phyloP scores from a whole-genome alignment of 2,888 invertebrate species.

The Sycophila texana region DNA sequence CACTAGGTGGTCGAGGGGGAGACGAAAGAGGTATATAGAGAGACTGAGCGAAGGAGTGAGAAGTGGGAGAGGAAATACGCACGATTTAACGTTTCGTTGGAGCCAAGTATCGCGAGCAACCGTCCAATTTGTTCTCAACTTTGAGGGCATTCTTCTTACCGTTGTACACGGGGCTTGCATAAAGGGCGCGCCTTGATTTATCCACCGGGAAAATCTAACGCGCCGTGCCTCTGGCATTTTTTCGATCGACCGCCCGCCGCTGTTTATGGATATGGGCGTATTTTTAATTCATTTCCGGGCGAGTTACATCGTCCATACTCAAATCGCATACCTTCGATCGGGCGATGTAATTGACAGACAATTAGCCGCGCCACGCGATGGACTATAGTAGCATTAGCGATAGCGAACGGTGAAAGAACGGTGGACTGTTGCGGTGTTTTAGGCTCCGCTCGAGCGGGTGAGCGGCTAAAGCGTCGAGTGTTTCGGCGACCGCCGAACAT shows the following conservation, averaged over 20 bases:
- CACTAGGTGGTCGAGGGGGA: too few relatives aligned
- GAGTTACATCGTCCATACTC: too few relatives aligned
- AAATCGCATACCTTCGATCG: too few relatives aligned
- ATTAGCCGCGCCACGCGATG: too few relatives aligned
- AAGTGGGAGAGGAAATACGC: not conserved
- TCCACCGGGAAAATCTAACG: conserved; percentile 7
- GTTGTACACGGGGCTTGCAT: not conserved
- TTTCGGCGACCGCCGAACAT: not conserved
- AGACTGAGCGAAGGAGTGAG: conserved; percentile 5
- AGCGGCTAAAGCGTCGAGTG: conserved; percentile 15
- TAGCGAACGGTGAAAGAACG: not conserved
- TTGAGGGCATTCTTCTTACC: conserved; percentile 19
- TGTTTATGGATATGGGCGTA: not conserved
- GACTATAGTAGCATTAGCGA: too few relatives aligned
- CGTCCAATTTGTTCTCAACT: conserved; percentile 35
- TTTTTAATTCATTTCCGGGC: too few relatives aligned
- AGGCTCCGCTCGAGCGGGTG: not conserved
- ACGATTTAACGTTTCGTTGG: conserved; percentile 40
- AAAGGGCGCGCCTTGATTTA: conserved; percentile 1
- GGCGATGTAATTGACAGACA: too few relatives aligned
- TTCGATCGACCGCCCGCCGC: not conserved
- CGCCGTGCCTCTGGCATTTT: not conserved
- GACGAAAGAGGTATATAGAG: not conserved
- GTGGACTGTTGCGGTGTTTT: conserved; percentile 7
- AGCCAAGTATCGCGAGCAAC: conserved; percentile 1